Evolutionary conservation across 2,113 vertebrate genomes (phyloP).

Genomic region (Caranx melampygus): DNA sequence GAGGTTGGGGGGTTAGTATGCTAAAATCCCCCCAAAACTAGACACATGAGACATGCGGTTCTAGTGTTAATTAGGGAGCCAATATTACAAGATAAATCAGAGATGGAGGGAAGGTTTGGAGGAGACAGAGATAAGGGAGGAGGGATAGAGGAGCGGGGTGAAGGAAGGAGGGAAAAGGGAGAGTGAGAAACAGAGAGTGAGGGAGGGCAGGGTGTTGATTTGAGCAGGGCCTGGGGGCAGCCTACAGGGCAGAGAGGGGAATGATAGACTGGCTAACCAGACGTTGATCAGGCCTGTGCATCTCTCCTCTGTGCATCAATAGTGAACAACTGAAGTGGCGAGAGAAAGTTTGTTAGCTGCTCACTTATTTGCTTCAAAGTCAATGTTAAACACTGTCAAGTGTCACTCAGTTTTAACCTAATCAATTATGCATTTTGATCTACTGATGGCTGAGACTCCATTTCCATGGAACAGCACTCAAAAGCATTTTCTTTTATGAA

Average conservation of each 20-base stretch:
- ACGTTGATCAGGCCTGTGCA: constrained; percentile 66
- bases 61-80: constrained; percentile 81
- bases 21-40: constrained; percentile 77
- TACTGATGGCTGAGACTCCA: constrained; percentile 19
- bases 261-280: constrained; percentile 77
- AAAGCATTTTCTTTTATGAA: constrained; percentile 35
- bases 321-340: constrained; percentile 63
- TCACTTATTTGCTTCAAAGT: constrained; percentile 66
- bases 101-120: constrained; percentile 70
- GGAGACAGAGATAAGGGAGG: constrained; percentile 60
- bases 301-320: constrained; percentile 68
- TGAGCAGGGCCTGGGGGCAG: constrained; percentile 75
- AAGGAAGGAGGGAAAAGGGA: constrained; percentile 45
- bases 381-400: constrained; percentile 49
- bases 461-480: constrained; percentile 16
- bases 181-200: constrained; percentile 53
- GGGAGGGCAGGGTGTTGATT: constrained; percentile 68
- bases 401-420: constrained; percentile 49
- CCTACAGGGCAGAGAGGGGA: constrained; percentile 71
- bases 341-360: constrained; percentile 52
- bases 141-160: constrained; percentile 38
- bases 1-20: constrained; percentile 70
- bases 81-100: constrained; percentile 83
- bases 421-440: constrained; percentile 67
- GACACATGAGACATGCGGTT: constrained; percentile 75